phyloP scores from a whole-genome alignment of 2,113 vertebrate species.

The Podilymbus podiceps region DNA sequence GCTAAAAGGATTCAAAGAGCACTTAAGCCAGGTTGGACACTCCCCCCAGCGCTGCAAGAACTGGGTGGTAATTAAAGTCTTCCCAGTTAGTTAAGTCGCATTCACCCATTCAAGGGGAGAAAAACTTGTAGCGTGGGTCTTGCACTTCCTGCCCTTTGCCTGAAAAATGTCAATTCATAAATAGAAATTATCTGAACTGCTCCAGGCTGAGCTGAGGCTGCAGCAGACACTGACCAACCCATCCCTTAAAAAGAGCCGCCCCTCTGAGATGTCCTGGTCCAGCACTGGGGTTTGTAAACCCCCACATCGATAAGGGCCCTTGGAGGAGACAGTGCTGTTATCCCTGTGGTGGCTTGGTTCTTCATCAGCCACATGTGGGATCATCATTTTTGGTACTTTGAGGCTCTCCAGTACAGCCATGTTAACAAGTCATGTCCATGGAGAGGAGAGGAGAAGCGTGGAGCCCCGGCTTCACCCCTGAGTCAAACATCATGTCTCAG shows the following conservation, averaged over 20 bases:
- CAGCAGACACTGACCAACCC: background rate
- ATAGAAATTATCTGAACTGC: background rate
- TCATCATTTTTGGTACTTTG: background rate
- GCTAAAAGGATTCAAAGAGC: background rate
- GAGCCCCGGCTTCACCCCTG: background rate
- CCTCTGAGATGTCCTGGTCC: background rate
- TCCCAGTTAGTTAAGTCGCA: background rate
- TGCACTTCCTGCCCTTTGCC: background rate
- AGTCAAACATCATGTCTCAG: background rate
- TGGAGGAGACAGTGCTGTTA: fast-evolving
- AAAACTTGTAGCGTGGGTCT: background rate
- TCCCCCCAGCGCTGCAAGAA: background rate
- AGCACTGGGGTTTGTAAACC: background rate
- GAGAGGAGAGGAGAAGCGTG: background rate
- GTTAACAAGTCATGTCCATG: fast-evolving
- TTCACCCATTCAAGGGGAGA: background rate
- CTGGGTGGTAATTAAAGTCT: background rate
- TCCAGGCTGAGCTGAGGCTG: background rate
- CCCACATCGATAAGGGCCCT: fast-evolving
- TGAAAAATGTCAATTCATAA: background rate
- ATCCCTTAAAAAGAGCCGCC: background rate
- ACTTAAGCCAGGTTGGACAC: background rate
- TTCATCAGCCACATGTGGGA: background rate
- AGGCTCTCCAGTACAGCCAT: background rate
- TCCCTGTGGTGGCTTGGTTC: background rate